Evolutionary conservation across 2,797 vertebrate genomes (phyloP).

Genomic region (Poecilia gillii): DNA sequence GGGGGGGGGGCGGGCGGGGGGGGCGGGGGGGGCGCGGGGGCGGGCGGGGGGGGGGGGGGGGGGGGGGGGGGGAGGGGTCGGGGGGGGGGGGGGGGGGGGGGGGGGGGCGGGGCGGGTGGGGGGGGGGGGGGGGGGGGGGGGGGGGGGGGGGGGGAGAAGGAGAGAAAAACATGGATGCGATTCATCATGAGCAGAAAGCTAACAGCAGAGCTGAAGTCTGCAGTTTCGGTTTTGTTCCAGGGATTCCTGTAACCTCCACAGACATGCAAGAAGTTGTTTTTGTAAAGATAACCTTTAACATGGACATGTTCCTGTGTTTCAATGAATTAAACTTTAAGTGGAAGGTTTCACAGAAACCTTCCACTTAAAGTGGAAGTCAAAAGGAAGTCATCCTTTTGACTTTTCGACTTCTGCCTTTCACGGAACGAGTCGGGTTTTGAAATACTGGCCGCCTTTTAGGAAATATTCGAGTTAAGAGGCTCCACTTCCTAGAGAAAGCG

Average conservation of each 20-base stretch:
- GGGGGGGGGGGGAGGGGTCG: too few species aligned
- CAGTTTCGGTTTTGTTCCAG: constrained; percentile 9
- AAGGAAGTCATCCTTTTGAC: neutral
- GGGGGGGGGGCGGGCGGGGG: too few species aligned
- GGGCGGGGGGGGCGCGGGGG: too few species aligned
- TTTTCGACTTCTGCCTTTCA: neutral
- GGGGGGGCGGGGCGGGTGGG: too few species aligned
- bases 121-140: too few species aligned
- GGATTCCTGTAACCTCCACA: neutral
- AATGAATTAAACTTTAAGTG: neutral
- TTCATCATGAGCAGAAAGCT: constrained; percentile 3
- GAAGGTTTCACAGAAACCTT: neutral
- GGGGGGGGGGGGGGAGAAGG: neutral
- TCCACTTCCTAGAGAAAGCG: neutral
- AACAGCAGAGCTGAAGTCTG: constrained; percentile 15
- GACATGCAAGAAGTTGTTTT: neutral
- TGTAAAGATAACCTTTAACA: neutral
- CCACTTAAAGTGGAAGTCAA: too few species aligned
- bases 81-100: too few species aligned
- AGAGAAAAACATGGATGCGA: neutral
- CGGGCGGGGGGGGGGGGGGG: too few species aligned
- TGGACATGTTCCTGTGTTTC: neutral
- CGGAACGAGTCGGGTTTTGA: neutral
- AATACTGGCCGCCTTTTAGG: neutral
- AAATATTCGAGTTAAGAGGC: neutral